Evolutionary conservation across 2,888 invertebrate genomes (phyloP).

Genomic region (Dicycla oo): DNA sequence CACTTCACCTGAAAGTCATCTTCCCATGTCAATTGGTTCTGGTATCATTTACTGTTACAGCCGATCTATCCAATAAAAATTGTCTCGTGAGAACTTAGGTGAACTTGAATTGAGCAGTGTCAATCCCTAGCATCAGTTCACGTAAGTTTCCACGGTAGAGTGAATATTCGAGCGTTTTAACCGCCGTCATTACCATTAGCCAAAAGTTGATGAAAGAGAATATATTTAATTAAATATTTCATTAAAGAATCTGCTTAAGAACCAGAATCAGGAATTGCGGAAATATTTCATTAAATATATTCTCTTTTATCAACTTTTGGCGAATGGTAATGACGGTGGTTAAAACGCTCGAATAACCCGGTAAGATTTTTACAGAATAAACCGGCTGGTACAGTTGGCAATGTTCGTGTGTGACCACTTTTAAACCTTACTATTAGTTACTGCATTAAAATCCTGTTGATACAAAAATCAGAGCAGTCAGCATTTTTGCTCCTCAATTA

Average conservation of each 20-base stretch:
- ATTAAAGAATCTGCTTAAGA: too few relatives aligned
- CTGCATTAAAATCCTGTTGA: background rate
- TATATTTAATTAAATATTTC: too few relatives aligned
- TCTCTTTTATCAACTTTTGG: too few relatives aligned
- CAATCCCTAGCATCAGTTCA: background rate
- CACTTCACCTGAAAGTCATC: too few relatives aligned
- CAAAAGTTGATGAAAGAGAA: too few relatives aligned
- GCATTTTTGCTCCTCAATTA: background rate
- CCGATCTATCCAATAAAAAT: background rate
- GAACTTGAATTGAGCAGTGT: background rate
- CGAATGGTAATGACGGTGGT: too few relatives aligned
- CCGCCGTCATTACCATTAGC: too few relatives aligned
- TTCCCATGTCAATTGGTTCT: background rate
- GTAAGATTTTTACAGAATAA: background rate
- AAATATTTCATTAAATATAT: too few relatives aligned
- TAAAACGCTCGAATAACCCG: too few relatives aligned
- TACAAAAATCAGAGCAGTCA: constrained; percentile 39
- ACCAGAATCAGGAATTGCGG: too few relatives aligned
- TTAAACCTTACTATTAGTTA: background rate
- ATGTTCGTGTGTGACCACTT: background rate
- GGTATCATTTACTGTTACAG: background rate
- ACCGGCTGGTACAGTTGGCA: background rate
- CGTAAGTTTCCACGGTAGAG: background rate
- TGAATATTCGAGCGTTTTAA: too few relatives aligned
- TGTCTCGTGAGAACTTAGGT: background rate